Evolutionary conservation across 1,140 invertebrate species (phyloP), one percentile per base, ranked within the genome.

Genomic region (Lamellibrachia luymesi): DNA sequence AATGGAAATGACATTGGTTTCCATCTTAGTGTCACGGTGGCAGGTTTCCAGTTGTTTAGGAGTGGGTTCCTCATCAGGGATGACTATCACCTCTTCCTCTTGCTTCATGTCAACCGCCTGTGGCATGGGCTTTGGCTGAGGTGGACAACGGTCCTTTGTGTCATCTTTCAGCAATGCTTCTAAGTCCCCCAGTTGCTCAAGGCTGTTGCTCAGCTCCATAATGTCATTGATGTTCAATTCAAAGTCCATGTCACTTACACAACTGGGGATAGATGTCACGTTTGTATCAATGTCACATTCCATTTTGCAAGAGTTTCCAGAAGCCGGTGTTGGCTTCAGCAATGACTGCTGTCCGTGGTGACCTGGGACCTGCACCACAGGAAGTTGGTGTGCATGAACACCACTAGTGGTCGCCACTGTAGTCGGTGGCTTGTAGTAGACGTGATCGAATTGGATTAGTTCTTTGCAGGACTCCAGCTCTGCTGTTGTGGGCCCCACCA

Each of bases 391-490:
- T 38, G 38, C 80, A 51, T 93, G 91, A 92, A 95, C 52, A 56
- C 0, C 52, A 94, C 94, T 95, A 94, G 90, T 50, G 7, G 25
- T 90, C 49, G 50, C 50, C 38, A 56, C 51, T 22, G 91, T 52
- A 5, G 80, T n/a, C 51, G 91, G 80, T 51, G 94, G 94, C 93
- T 96, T 96, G 93, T 95, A 95, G 94, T 96, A 96, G 27, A 95
- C 93, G 94, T 96, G 96, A 92, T 96, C 96, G 95, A 96, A 96
- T 93, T 95, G 95, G 92, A 96, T 96, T 92, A 96, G 95, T 96
- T 96, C 96, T 94, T 96, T 96, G 96, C 96, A 93, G 95, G 96
- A 96, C 95, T 96, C 96, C 96, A 96, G 92, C 94, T 96, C 95
- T 95, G 95, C 95, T 96, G 96, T 13, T 96, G 96, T 93, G 95